A percentile compares a stretch with the other conserved stretches of the same genome.
phyloP scores from a whole-genome alignment of 92 coral and sea anemone genomes.

The Paragorgia papillata region DNA sequence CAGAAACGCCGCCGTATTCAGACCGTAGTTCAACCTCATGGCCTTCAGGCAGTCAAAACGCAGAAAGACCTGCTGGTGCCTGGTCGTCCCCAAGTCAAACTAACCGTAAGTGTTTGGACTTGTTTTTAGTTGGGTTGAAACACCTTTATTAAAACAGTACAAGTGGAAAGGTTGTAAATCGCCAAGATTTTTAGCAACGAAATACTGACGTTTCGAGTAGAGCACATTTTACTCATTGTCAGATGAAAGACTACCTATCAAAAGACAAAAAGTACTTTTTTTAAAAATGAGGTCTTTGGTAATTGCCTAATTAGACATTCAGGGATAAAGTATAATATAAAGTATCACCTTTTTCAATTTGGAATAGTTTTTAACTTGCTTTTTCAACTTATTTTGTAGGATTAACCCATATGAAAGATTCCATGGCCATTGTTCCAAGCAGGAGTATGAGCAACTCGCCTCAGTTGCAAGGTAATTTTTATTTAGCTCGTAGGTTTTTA shows the following conservation, averaged over 20 bases:
- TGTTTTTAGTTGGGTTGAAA: background rate
- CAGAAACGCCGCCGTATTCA: slow-evolving; percentile 18
- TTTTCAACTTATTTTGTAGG: slow-evolving; percentile 9
- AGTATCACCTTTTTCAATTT: background rate
- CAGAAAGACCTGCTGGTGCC: slow-evolving; percentile 23
- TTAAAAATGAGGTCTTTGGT: no score
- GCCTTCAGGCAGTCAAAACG: slow-evolving; percentile 46
- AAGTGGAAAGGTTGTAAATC: no score
- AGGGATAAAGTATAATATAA: background rate
- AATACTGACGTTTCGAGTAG: no score
- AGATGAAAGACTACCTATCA: no score
- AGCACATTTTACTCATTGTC: no score
- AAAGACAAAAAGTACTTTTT: no score
- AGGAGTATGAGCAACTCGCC: slow-evolving; percentile 40
- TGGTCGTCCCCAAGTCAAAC: slow-evolving; percentile 41
- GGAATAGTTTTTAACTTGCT: background rate
- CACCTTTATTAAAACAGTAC: no score
- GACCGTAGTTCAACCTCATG: slow-evolving; percentile 46
- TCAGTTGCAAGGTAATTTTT: slow-evolving; percentile 34
- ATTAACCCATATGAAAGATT: slow-evolving; percentile 44
- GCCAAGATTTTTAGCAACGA: no score
- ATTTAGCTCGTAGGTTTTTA: no score
- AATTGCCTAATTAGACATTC: no score
- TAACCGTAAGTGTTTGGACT: slow-evolving; percentile 27
- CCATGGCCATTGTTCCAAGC: slow-evolving; percentile 45